These are phyloP conservation scores for Neosilurus hyrtlii DNA, from an alignment of 2,797 vertebrate species.

Conservation along the genomic window DNA sequence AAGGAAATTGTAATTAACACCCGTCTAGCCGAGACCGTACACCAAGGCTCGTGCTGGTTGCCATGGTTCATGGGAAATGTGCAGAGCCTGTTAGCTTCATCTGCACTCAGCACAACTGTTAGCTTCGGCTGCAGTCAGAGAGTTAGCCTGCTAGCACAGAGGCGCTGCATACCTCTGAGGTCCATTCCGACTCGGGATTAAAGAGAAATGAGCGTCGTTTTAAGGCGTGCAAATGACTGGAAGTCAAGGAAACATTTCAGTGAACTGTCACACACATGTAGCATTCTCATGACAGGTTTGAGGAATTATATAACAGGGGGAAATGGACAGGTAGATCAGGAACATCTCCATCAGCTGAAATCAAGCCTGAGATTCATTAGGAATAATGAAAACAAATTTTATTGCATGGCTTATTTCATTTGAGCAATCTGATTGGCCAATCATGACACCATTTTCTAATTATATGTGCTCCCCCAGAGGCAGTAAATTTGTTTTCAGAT, in stretches of 20 bases:
- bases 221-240: background rate
- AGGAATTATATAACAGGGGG: background rate
- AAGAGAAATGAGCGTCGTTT: background rate
- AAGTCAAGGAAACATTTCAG: background rate
- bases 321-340: background rate
- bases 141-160: conserved; percentile 32
- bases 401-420: too few species aligned
- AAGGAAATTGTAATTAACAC: background rate
- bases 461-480: too few species aligned
- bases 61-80: conserved; percentile 15
- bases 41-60: conserved; percentile 16
- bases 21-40: background rate
- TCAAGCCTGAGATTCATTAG: too few species aligned
- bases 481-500: too few species aligned
- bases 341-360: background rate
- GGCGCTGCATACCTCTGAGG: conserved; percentile 30
- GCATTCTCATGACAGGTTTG: background rate
- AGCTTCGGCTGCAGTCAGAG: conserved; percentile 29
- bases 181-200: background rate
- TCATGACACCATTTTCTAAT: too few species aligned
- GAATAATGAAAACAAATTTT: too few species aligned
- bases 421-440: too few species aligned
- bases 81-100: conserved; percentile 30
- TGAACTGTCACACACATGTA: too few species aligned
- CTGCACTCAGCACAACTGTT: conserved; percentile 16